Evolutionary conservation across 2,888 invertebrate species (phyloP).

Genomic region (Parelbella ahira): DNA sequence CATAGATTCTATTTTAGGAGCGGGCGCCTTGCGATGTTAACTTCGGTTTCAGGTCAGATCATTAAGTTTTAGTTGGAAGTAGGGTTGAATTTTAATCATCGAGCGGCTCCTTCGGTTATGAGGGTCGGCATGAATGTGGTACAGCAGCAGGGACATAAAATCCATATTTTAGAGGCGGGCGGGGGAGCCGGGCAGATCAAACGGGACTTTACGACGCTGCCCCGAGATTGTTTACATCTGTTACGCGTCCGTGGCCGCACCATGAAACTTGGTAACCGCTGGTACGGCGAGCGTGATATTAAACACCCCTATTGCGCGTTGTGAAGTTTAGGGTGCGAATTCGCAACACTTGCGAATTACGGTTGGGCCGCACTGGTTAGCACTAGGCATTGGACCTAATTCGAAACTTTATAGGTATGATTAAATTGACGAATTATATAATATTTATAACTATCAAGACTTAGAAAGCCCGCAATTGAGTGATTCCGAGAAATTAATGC

Average conservation of each 20-base stretch:
- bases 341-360: slow-evolving; percentile 12
- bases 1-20: too few relatives aligned
- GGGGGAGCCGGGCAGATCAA: slow-evolving; percentile 63
- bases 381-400: too few relatives aligned
- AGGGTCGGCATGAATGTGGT: slow-evolving; percentile 70
- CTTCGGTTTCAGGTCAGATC: slow-evolving; percentile 4
- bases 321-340: slow-evolving; percentile 27
- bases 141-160: slow-evolving; percentile 72
- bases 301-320: slow-evolving; percentile 37
- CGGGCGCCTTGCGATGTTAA: too few relatives aligned
- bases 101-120: slow-evolving; percentile 44
- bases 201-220: slow-evolving; percentile 73
- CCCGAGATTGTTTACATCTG: slow-evolving; percentile 79
- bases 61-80: slow-evolving; percentile 20
- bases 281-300: slow-evolving; percentile 52
- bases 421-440: too few relatives aligned
- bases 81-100: slow-evolving; percentile 25
- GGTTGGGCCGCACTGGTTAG: too few relatives aligned
- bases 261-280: slow-evolving; percentile 73
- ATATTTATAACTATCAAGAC: too few relatives aligned
- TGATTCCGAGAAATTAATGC: too few relatives aligned
- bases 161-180: slow-evolving; percentile 73
- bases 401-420: too few relatives aligned
- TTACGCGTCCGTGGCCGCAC: slow-evolving; percentile 64
- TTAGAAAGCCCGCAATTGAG: too few relatives aligned